These are phyloP conservation scores for Apotomis betuletana DNA, from an alignment of 2,888 invertebrate genomes.

Conservation along the genomic window DNA sequence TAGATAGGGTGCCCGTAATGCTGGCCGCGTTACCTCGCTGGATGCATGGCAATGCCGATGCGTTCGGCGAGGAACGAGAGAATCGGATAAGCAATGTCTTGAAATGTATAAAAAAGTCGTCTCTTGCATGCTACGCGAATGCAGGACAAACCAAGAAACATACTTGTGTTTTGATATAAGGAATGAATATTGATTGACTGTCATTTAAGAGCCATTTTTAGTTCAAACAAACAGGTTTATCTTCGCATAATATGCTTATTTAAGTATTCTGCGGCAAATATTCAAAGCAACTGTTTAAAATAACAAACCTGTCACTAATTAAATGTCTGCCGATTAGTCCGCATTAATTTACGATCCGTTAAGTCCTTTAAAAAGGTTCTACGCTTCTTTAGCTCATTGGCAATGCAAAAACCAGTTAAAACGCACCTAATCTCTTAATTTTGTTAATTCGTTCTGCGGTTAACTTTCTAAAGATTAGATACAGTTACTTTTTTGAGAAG, in stretches of 20 bases:
- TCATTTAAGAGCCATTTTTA: too few relatives aligned
- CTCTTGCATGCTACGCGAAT: too few relatives aligned
- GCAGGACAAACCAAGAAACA: too few relatives aligned
- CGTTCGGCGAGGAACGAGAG: too few relatives aligned
- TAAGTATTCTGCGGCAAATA: neutral
- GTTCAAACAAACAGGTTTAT: neutral
- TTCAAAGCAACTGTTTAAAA: neutral
- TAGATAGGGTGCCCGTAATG: too few relatives aligned
- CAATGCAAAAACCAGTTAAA: slow-evolving; percentile 9
- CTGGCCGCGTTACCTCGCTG: too few relatives aligned
- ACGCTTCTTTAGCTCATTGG: neutral
- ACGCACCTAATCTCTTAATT: slow-evolving; percentile 5
- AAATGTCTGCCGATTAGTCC: neutral
- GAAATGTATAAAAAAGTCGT: too few relatives aligned
- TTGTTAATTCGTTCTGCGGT: slow-evolving; percentile 13
- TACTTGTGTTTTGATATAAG: too few relatives aligned
- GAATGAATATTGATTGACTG: too few relatives aligned
- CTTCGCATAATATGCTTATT: too few relatives aligned
- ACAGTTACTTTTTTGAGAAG: neutral
- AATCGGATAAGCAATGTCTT: too few relatives aligned
- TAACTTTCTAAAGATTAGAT: neutral
- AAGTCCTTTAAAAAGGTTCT: neutral
- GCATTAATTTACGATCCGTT: neutral
- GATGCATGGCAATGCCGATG: too few relatives aligned
- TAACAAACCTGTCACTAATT: slow-evolving; percentile 3